Evolutionary conservation across 2,888 invertebrate genomes (phyloP).

Genomic region (Hydrotaea diabolus): DNA sequence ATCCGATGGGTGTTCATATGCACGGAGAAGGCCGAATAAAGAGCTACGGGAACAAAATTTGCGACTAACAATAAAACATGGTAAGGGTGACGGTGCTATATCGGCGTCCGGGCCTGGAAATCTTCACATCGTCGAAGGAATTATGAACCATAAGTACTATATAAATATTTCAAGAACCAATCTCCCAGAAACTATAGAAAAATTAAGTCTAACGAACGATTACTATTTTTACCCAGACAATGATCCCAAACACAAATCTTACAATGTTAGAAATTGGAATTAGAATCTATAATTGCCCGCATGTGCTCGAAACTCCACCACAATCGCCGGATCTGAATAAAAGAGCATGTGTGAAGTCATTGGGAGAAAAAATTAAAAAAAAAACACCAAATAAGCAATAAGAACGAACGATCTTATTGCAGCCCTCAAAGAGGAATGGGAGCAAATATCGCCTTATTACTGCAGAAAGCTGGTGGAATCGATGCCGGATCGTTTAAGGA

Average conservation of each 20-base stretch:
- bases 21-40: too few species aligned
- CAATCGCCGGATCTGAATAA: constrained; percentile 53
- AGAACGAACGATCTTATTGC: constrained; percentile 11
- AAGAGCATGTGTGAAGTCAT: constrained; percentile 55
- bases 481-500: constrained; percentile 31
- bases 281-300: constrained; percentile 64
- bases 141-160: constrained; percentile 23
- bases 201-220: constrained; percentile 36
- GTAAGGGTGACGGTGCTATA: constrained; percentile 30
- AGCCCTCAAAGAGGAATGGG: constrained; percentile 27
- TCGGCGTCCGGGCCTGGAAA: constrained; percentile 25
- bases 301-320: constrained; percentile 60
- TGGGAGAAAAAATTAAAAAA: constrained; percentile 44
- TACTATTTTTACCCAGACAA: constrained; percentile 57
- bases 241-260: too few species aligned
- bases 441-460: constrained; percentile 25
- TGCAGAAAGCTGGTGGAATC: constrained; percentile 33
- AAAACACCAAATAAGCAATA: constrained; percentile 26
- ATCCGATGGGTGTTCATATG: too few species aligned
- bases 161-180: constrained; percentile 2
- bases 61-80: too few species aligned
- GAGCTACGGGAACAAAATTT: too few species aligned
- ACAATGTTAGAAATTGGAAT: too few species aligned
- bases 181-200: background rate
- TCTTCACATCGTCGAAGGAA: constrained; percentile 18